Evolutionary conservation across 2,888 invertebrate genomes (phyloP), one percentile per base, ranked within the genome.

Genomic region (Chymomyza procnemis): DNA sequence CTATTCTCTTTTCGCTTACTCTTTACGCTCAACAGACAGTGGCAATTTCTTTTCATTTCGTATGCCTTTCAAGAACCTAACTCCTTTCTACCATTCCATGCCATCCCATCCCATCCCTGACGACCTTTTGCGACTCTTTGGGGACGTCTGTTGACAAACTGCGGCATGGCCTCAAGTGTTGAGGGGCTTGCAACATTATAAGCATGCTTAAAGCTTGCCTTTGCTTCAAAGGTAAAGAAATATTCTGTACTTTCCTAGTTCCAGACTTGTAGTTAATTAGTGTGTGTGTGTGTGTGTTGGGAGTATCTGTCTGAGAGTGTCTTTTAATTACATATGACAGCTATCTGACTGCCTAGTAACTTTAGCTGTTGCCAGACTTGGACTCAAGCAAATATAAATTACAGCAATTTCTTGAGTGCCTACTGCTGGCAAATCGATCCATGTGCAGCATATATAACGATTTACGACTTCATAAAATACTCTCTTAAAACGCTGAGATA

Each of bases 41-140:
- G 78, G 85, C 79, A 85, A 82, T 80, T 82, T 80, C 82, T 84
- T 84, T 84, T 84, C 80, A 80, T 82, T 76, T 71, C 66, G 58
- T 66, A 60, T 65, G 76, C 76, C 79, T 80, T 71, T 19, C 66
- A 65, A 59, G n/a, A 26, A 26, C 26, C 26, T 6, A 0, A n/a
- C n/a, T n/a, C 26, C 26, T 26, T 3, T 3, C 22, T 22, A 2
- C 22, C 22, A 3, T 22, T 4, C 22, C 4, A 4, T 22, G 34
- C 72, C 47, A 64, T n/a, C n/a, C 22, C 52, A 58, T 58, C 34
- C 50, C 34, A 47, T 12, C 14, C 50, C 34, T 12, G 34, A 12
- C 34, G 34, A 41, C 34, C 50, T 50, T 50, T 50, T 50, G 50
- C 18, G 50, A 50, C 50, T 19, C 47, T n/a, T 60, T 60, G 19